Evolutionary conservation across 2,888 invertebrate species (phyloP), one percentile per base, ranked within the genome.

Genomic region (Cremastinae sp.): DNA sequence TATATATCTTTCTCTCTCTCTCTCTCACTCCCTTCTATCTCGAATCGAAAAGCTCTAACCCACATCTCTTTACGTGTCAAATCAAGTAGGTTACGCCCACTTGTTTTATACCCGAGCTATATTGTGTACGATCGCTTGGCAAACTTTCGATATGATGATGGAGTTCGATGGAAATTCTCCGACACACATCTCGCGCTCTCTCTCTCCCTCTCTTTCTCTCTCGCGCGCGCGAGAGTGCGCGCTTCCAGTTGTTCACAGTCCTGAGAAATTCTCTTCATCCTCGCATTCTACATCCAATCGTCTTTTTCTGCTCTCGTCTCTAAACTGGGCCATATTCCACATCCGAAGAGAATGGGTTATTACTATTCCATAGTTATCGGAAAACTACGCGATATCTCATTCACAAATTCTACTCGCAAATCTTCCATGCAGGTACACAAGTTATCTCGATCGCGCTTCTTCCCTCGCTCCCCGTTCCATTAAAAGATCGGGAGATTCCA

Each of bases 141-240:
- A 70, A 80, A 79, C 68, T 80, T 79, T 76, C 70, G 68, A 76
- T 76, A 74, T 79, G 79, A 78, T 76, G 75, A 78, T 76, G 75
- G 78, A 81, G 76, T 76, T 81, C 69, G 76, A 81, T 81, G 75
- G 69, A 81, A 80, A 79, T 81, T 80, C 58, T 79, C 69, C 62
- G 76, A 77, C 77, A 77, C 74, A 77, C 73, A 75, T 78, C 64
- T 53, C 62, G 58, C 45, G 49, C 56, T 51, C 22, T 66, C 41
- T 41, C 38, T 62, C 47, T 20, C 18, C 36, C 22, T 14, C 47
- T 45, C 34, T 18, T 53, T 51, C 38, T n/a, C 8, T n/a, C 36
- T 58, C 41, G 49, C 22, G 16, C 22, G 59, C 38, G 47, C 47
- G n/a, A 38, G 45, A 43, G 51, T 53, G 5, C n/a, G 9, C 51